These are phyloP conservation scores for Brevimyrus niger DNA, from an alignment of 2,113 vertebrate species.

Conservation along the genomic window DNA sequence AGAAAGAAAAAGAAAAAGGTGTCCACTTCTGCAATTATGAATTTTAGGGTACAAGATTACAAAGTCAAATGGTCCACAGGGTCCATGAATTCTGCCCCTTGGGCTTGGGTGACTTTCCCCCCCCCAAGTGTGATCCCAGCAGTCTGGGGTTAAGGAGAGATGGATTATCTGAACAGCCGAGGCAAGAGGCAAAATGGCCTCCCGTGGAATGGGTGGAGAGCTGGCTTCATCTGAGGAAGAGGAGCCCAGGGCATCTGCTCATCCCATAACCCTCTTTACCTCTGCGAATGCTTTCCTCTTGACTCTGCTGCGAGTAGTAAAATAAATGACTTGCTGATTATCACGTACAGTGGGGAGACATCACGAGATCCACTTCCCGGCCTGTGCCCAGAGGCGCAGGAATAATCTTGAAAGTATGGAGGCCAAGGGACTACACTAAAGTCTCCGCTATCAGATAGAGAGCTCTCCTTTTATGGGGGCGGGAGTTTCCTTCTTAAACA, in stretches of 20 bases:
- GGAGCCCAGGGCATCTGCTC: not conserved
- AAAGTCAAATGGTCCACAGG: constrained; percentile 79
- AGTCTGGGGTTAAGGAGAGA: constrained; percentile 33
- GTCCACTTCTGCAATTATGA: constrained; percentile 98
- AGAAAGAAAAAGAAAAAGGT: constrained; percentile 79
- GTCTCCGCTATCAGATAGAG: not conserved
- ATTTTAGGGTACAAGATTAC: constrained; percentile 98
- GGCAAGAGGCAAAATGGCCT: not conserved
- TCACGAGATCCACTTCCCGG: not conserved
- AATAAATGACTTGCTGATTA: constrained; percentile 5
- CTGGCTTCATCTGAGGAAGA: not conserved
- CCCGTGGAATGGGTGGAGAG: not conserved
- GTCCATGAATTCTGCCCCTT: constrained; percentile 50
- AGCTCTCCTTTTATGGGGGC: not conserved
- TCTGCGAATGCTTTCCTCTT: not conserved
- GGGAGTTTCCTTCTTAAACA: not conserved
- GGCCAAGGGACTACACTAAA: not conserved
- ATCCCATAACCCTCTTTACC: not conserved
- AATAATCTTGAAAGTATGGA: constrained; percentile 1
- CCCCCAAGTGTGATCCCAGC: constrained; percentile 52
- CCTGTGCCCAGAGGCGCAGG: not conserved
- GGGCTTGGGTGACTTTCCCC: constrained; percentile 39
- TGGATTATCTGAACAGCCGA: not conserved
- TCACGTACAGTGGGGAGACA: not conserved
- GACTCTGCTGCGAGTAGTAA: not conserved